Conservation (phyloP, 2,797 vertebrate genomes). For the Salarias fasciatus region DNA sequence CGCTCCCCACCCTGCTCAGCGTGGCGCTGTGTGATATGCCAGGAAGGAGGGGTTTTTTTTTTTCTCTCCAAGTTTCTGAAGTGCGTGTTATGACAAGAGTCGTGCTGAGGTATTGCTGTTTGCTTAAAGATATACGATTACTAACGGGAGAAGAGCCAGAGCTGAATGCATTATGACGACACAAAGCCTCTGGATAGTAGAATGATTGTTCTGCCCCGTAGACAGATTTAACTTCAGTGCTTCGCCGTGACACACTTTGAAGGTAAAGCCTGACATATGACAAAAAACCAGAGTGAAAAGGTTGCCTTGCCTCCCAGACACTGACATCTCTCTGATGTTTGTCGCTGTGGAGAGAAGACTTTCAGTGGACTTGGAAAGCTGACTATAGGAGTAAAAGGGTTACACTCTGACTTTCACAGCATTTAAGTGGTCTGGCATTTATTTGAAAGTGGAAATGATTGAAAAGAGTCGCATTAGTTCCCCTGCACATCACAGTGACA, state of each 20-base stretch:
- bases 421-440: constrained; percentile 22
- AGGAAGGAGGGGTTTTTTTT: neutral
- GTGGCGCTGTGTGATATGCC: constrained; percentile 18
- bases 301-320: constrained; percentile 15
- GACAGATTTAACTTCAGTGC: constrained; percentile 7
- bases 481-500: neutral
- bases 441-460: constrained; percentile 10
- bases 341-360: constrained; percentile 28
- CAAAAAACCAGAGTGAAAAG: constrained; percentile 15
- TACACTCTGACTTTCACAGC: constrained; percentile 20
- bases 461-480: constrained; percentile 9
- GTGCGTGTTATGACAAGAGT: constrained; percentile 36
- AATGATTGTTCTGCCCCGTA: constrained; percentile 9
- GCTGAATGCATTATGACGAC: constrained; percentile 32
- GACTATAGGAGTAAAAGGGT: constrained; percentile 17
- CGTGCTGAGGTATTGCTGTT: constrained; percentile 29
- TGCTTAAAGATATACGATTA: constrained; percentile 30
- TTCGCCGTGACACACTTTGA: constrained; percentile 14
- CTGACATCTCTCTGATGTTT: constrained; percentile 34
- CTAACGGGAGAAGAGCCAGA: constrained; percentile 11
- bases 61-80: constrained; percentile 36
- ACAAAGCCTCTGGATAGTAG: neutral
- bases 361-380: constrained; percentile 6
- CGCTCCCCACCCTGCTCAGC: neutral
- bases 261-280: constrained; percentile 25